These are phyloP conservation scores for Hirundichthys speculiger DNA, from an alignment of 2,113 vertebrate species.

Conservation along the genomic window DNA sequence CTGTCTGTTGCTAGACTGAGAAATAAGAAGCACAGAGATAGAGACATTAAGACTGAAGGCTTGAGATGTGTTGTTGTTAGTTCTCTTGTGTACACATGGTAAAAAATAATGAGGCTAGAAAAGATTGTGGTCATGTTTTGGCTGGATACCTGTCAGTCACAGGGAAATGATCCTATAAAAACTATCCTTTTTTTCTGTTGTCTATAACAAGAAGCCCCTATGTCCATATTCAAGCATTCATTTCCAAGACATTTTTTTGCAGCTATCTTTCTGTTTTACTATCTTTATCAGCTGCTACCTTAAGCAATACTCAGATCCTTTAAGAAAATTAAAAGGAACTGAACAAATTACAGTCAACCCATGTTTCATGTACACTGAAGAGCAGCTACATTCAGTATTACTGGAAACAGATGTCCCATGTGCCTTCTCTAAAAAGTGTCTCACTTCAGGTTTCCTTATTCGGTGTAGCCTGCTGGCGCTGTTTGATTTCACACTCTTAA, in stretches of 20 bases:
- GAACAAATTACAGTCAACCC: not conserved
- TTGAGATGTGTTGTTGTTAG: slow-evolving; percentile 26
- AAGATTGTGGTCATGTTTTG: slow-evolving; percentile 1
- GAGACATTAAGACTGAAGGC: slow-evolving; percentile 2
- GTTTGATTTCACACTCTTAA: slow-evolving; percentile 4
- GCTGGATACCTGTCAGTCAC: too few species aligned
- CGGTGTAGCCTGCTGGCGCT: slow-evolving; percentile 5
- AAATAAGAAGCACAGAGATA: slow-evolving; percentile 34
- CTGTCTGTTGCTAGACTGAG: slow-evolving; percentile 45
- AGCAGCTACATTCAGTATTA: not conserved
- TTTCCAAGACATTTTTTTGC: too few species aligned
- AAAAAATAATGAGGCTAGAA: slow-evolving; percentile 3
- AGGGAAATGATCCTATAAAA: too few species aligned
- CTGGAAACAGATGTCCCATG: slow-evolving; percentile 1
- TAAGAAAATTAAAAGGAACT: not conserved
- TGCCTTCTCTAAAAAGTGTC: slow-evolving; percentile 1
- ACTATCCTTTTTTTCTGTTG: too few species aligned
- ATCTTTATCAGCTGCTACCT: too few species aligned
- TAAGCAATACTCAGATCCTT: too few species aligned
- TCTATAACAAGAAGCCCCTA: too few species aligned
- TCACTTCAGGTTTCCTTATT: slow-evolving; percentile 29
- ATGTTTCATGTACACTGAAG: not conserved
- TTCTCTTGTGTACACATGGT: slow-evolving; percentile 7
- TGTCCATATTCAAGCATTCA: too few species aligned
- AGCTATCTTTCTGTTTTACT: too few species aligned